A percentile compares a stretch with the other conserved stretches of the same genome.
phyloP scores from a whole-genome alignment of 2,888 invertebrate species.

The Idaea straminata region DNA sequence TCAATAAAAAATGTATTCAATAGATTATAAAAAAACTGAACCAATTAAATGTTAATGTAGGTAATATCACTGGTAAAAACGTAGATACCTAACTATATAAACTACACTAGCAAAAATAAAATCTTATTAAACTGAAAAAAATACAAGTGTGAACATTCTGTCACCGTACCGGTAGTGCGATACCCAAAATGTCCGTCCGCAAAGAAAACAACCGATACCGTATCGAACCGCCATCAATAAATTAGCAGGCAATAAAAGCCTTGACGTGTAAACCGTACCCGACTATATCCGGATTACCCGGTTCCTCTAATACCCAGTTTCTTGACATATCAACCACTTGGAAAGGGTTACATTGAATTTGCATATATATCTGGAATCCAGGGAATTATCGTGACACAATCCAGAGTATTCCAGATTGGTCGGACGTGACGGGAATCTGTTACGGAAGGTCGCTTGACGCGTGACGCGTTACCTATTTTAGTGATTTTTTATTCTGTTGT shows the following conservation, averaged over 20 bases:
- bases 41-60: no score
- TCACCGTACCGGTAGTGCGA: neutral
- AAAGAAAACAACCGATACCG: neutral
- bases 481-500: neutral
- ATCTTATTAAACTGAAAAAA: neutral
- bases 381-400: slow-evolving; percentile 29
- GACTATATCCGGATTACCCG: neutral
- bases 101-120: neutral
- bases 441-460: slow-evolving; percentile 4
- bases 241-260: neutral
- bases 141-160: neutral
- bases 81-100: neutral
- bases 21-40: no score
- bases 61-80: no score
- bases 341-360: slow-evolving; percentile 24
- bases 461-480: neutral
- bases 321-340: slow-evolving; percentile 26
- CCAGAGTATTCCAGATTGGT: slow-evolving; percentile 30
- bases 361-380: slow-evolving; percentile 19
- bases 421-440: slow-evolving; percentile 27
- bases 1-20: no score
- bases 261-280: neutral
- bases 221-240: neutral
- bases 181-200: neutral
- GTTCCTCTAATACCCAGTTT: slow-evolving; percentile 20